These are phyloP conservation scores for Aspidoscelis tigris DNA, from an alignment of 2,113 vertebrate genomes.

Conservation along the genomic window DNA sequence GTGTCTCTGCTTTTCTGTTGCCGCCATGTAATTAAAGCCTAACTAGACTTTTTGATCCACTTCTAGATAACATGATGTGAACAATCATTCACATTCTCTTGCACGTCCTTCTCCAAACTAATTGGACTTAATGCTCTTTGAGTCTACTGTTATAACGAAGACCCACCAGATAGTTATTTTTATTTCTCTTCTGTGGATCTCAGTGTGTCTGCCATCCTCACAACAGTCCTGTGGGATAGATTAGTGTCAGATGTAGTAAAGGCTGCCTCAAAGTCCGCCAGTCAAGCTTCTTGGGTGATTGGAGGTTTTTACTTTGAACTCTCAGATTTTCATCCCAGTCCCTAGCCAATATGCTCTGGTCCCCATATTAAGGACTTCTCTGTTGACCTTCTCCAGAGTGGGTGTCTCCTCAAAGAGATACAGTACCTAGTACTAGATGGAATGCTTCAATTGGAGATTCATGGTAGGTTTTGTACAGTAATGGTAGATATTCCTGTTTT, in stretches of 20 bases:
- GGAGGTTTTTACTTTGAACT: too few relatives aligned
- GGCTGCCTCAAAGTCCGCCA: too few relatives aligned
- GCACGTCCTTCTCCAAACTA: constrained; percentile 61
- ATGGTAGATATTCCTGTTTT: constrained; percentile 46
- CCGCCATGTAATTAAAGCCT: constrained; percentile 55
- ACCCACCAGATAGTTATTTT: constrained; percentile 53
- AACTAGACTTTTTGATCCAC: constrained; percentile 70
- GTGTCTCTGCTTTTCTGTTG: constrained; percentile 32
- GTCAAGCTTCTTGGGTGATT: too few relatives aligned
- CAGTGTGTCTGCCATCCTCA: too few relatives aligned
- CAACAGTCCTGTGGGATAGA: too few relatives aligned
- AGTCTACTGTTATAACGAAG: constrained; percentile 68
- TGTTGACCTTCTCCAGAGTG: constrained; percentile 69
- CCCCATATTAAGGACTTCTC: constrained; percentile 63
- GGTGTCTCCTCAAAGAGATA: constrained; percentile 70
- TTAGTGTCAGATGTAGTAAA: too few relatives aligned
- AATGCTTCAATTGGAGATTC: constrained; percentile 63
- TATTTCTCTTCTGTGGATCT: too few relatives aligned
- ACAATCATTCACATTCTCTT: constrained; percentile 69
- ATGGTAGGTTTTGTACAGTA: constrained; percentile 57
- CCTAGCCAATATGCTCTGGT: background rate
- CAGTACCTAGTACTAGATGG: constrained; percentile 64
- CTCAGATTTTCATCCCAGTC: too few relatives aligned
- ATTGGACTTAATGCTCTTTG: constrained; percentile 69
- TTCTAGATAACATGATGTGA: constrained; percentile 67